Evolutionary conservation across 23 tunicate species (phyloP).

Genomic region (Ciona savignyi): DNA sequence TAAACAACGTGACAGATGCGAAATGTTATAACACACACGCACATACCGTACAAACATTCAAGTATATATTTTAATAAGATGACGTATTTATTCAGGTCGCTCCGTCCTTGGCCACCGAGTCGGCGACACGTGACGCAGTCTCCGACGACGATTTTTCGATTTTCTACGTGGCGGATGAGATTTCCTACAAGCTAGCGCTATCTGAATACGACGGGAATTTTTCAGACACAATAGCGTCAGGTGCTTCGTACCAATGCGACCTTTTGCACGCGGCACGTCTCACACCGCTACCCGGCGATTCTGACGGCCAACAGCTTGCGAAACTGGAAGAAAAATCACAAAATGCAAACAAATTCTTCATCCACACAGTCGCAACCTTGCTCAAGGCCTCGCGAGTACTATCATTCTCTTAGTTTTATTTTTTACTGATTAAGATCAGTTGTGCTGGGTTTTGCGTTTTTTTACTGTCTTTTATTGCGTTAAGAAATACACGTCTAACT

Average conservation of each 20-base stretch:
- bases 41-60: too few relatives aligned
- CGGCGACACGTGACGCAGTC: slow-evolving; percentile 7
- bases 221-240: slow-evolving; percentile 24
- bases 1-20: too few relatives aligned
- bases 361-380: slow-evolving; percentile 46
- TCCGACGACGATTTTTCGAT: slow-evolving; percentile 55
- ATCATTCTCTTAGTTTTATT: slow-evolving; percentile 49
- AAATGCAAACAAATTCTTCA: slow-evolving; percentile 26
- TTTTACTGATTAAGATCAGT: too few relatives aligned
- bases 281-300: slow-evolving; percentile 25
- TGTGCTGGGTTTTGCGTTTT: too few relatives aligned
- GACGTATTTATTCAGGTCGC: slow-evolving; percentile 4
- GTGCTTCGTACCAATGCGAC: slow-evolving; percentile 52
- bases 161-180: slow-evolving; percentile 15
- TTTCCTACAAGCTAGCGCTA: slow-evolving; percentile 45
- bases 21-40: too few relatives aligned
- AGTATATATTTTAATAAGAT: too few relatives aligned
- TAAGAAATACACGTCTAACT: too few relatives aligned
- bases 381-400: slow-evolving; percentile 49
- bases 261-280: slow-evolving; percentile 54
- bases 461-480: too few relatives aligned
- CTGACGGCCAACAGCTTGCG: not conserved
- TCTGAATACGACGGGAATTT: slow-evolving; percentile 63
- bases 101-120: not conserved
- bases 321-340: slow-evolving; percentile 11